Conservation (phyloP, 1,140 invertebrate species). For the Orius laevigatus region DNA sequence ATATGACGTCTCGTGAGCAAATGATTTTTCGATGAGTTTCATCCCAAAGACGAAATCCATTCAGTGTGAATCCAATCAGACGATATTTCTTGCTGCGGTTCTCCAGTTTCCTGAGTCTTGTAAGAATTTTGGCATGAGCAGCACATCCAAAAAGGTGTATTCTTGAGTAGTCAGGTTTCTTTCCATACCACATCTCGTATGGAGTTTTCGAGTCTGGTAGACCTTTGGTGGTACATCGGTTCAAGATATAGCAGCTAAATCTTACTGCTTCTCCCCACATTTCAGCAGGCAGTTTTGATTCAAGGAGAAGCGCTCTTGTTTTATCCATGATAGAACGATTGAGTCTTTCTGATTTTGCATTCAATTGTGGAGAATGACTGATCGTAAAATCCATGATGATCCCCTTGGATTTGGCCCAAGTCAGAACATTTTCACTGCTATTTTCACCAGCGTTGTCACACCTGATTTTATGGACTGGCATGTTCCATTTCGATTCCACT, state of each 20-base stretch:
- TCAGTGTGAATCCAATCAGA: slow-evolving; percentile 1
- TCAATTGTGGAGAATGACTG: slow-evolving; percentile 25
- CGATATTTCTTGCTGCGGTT: background rate
- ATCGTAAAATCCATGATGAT: slow-evolving; percentile 19
- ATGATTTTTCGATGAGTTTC: slow-evolving; percentile 5
- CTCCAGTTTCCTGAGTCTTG: slow-evolving; percentile 16
- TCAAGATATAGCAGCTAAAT: slow-evolving; percentile 20
- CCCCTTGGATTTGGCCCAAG: slow-evolving; percentile 21
- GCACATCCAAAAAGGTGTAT: slow-evolving; percentile 24
- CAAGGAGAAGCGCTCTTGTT: slow-evolving; percentile 24
- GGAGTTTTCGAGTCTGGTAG: slow-evolving; percentile 19
- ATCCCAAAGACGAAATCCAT: background rate
- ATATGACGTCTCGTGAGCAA: slow-evolving; percentile 18
- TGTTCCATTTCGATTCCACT: slow-evolving; percentile 18
- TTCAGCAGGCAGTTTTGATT: slow-evolving; percentile 18
- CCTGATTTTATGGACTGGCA: slow-evolving; percentile 19
- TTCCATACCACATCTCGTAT: slow-evolving; percentile 23
- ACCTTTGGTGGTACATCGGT: slow-evolving; percentile 19
- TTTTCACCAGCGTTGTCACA: slow-evolving; percentile 25
- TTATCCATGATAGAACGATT: slow-evolving; percentile 25
- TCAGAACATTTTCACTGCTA: slow-evolving; percentile 18
- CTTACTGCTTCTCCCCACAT: slow-evolving; percentile 24
- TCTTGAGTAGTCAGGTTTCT: slow-evolving; percentile 20
- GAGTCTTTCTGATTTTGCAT: slow-evolving; percentile 26
- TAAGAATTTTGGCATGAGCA: slow-evolving; percentile 21